A percentile compares a stretch with the other conserved stretches of the same genome.
Evolutionary conservation across 2,113 vertebrate genomes (phyloP).

Genomic region (Agapornis roseicollis): DNA sequence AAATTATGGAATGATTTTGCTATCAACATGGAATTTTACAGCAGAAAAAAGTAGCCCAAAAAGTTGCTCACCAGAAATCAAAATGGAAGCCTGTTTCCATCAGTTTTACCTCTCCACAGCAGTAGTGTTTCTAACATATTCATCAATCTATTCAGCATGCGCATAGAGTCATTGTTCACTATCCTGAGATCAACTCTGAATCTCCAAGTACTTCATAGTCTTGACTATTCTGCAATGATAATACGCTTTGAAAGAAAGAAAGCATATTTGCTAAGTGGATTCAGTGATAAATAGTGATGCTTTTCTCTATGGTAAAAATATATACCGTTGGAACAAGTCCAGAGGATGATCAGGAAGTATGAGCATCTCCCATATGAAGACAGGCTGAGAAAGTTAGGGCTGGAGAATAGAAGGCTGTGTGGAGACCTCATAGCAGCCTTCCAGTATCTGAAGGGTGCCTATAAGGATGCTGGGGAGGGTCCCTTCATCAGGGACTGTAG

Average conservation of each 20-base stretch:
- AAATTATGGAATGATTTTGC: background rate
- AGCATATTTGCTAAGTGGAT: background rate
- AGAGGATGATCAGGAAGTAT: background rate
- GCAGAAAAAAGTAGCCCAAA: background rate
- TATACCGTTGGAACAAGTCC: background rate
- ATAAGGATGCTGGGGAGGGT: background rate
- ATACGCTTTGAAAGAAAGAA: background rate
- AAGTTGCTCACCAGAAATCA: background rate
- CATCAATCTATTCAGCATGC: background rate
- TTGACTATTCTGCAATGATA: background rate
- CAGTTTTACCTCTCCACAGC: background rate
- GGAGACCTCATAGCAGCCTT: background rate
- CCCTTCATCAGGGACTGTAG: background rate
- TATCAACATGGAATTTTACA: background rate
- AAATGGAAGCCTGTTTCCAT: background rate
- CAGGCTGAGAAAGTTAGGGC: background rate
- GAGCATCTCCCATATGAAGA: background rate
- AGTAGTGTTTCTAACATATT: background rate
- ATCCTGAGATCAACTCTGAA: background rate
- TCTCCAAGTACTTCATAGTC: background rate
- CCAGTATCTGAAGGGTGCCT: background rate
- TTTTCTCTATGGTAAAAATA: background rate
- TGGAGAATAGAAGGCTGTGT: background rate
- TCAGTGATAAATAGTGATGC: background rate
- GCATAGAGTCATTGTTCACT: background rate